Conservation (phyloP, 2,888 invertebrate species). For the Leucozona laternaria region DNA sequence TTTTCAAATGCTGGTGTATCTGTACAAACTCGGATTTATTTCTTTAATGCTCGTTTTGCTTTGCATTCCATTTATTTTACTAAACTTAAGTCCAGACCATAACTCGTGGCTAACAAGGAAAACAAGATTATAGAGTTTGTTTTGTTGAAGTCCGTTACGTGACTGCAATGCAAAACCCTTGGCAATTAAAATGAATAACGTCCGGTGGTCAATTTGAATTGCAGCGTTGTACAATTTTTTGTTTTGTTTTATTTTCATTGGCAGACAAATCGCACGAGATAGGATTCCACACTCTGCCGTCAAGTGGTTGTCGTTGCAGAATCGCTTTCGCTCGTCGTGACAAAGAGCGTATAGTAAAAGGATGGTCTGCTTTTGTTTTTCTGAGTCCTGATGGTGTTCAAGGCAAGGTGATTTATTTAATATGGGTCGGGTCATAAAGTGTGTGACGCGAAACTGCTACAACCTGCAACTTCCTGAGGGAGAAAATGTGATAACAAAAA, state of each 20-base stretch:
- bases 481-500: slow-evolving; percentile 1
- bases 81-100: background rate
- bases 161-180: slow-evolving; percentile 29
- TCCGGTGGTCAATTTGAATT: slow-evolving; percentile 50
- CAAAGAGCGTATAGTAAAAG: slow-evolving; percentile 9
- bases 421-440: slow-evolving; percentile 5
- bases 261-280: slow-evolving; percentile 14
- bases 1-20: background rate
- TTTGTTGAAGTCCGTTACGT: background rate
- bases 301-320: slow-evolving; percentile 39
- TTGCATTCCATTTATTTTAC: background rate
- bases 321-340: background rate
- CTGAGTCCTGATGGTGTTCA: background rate
- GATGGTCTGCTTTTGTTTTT: background rate
- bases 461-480: background rate
- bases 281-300: slow-evolving; percentile 40
- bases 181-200: slow-evolving; percentile 51
- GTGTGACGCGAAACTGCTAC: background rate
- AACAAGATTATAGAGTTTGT: slow-evolving; percentile 2
- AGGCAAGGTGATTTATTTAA: slow-evolving; percentile 26
- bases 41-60: background rate
- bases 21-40: background rate
- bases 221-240: background rate
- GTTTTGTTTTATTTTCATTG: background rate
- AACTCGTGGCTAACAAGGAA: background rate